Percentiles rank a stretch among this genome's conserved stretches.
phyloP scores from a whole-genome alignment of 2,797 vertebrate species.

The Parotocinclus haroldoi region DNA sequence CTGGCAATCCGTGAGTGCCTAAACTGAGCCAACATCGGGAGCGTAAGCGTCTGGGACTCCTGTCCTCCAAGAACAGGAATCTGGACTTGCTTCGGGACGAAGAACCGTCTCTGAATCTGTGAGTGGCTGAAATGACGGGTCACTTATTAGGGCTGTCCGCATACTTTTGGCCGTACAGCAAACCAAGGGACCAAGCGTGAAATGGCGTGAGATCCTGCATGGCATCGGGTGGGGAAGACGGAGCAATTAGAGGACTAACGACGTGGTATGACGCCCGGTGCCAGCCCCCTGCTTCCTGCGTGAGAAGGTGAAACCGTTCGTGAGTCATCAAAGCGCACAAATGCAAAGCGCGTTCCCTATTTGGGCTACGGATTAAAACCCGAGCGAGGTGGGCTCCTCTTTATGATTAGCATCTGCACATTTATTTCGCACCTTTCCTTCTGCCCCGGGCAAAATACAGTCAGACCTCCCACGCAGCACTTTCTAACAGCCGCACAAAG shows the following conservation, averaged over 20 bases:
- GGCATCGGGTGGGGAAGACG: not conserved
- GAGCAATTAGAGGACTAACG: slow-evolving; percentile 2
- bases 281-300: slow-evolving; percentile 14
- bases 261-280: slow-evolving; percentile 8
- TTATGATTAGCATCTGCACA: slow-evolving; percentile 49
- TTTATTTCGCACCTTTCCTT: slow-evolving; percentile 54
- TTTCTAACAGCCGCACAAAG: slow-evolving; percentile 59
- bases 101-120: too few relatives aligned
- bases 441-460: slow-evolving; percentile 64
- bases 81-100: too few relatives aligned
- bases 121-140: too few relatives aligned
- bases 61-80: too few relatives aligned
- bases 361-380: slow-evolving; percentile 46
- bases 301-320: slow-evolving; percentile 27
- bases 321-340: slow-evolving; percentile 28
- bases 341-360: too few relatives aligned
- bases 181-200: not conserved
- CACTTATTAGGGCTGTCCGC: too few relatives aligned
- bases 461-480: slow-evolving; percentile 65
- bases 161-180: too few relatives aligned
- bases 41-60: too few relatives aligned
- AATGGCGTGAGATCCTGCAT: not conserved
- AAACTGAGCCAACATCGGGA: too few relatives aligned
- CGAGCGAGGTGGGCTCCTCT: slow-evolving; percentile 53
- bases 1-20: too few relatives aligned